These are phyloP conservation scores for Mastacembelus armatus DNA, from an alignment of 2,797 vertebrate genomes.

Conservation along the genomic window DNA sequence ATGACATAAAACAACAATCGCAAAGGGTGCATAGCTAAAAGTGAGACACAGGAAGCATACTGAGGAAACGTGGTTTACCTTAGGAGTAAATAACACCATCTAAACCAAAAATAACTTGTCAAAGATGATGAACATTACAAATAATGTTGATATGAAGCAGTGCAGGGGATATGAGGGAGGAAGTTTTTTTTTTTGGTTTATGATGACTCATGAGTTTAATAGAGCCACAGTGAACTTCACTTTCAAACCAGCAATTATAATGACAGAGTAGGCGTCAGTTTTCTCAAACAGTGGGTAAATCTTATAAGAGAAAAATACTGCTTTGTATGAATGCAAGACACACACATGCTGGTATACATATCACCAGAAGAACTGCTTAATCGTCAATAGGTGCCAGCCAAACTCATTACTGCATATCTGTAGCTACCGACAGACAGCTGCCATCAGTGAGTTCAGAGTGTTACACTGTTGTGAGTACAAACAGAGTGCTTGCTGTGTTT, in stretches of 20 bases:
- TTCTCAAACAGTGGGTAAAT: constrained; percentile 28
- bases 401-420: background rate
- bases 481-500: constrained; percentile 37
- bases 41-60: constrained; percentile 9
- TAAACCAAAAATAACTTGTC: constrained; percentile 3
- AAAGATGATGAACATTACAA: constrained; percentile 4
- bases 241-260: constrained; percentile 59
- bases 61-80: background rate
- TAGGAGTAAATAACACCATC: constrained; percentile 17
- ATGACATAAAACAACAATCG: background rate
- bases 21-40: background rate
- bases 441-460: constrained; percentile 4
- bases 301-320: constrained; percentile 7
- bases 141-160: constrained; percentile 3
- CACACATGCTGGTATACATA: background rate
- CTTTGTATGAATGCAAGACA: background rate
- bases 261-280: constrained; percentile 46
- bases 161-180: constrained; percentile 30
- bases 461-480: constrained; percentile 18
- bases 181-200: background rate
- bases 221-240: constrained; percentile 36
- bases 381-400: constrained; percentile 15
- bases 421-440: constrained; percentile 6
- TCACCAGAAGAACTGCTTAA: constrained; percentile 7
- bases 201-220: constrained; percentile 60